phyloP scores from a whole-genome alignment of 2,888 invertebrate genomes.

The Agonopterix subpropinquella region DNA sequence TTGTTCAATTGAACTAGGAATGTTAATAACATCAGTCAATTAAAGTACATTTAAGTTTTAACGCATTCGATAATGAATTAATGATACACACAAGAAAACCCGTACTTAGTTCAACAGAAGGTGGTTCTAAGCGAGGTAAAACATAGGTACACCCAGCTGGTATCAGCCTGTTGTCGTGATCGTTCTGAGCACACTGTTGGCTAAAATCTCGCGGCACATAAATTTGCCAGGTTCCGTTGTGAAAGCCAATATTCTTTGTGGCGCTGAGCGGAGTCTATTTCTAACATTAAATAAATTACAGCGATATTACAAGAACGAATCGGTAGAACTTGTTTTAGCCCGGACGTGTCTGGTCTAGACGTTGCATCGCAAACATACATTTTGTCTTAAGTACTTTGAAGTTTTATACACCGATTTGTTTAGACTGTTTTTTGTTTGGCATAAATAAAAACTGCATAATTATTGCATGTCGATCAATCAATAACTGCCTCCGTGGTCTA shows the following conservation, averaged over 20 bases:
- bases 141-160: conserved; percentile 15
- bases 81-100: too few species aligned
- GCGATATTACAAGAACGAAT: conserved; percentile 72
- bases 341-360: conserved; percentile 55
- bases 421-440: conserved; percentile 11
- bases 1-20: too few species aligned
- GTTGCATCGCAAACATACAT: conserved; percentile 57
- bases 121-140: too few species aligned
- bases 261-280: conserved; percentile 64
- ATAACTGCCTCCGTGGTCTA: too few species aligned
- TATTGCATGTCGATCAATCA: too few species aligned
- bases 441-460: too few species aligned
- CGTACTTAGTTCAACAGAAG: not conserved
- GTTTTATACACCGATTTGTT: conserved; percentile 23
- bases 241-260: conserved; percentile 75
- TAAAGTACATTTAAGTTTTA: too few species aligned
- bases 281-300: conserved; percentile 75
- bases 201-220: conserved; percentile 66
- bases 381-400: conserved; percentile 40
- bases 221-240: conserved; percentile 70
- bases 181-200: conserved; percentile 40
- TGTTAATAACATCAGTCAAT: too few species aligned
- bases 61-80: too few species aligned
- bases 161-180: conserved; percentile 53
- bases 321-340: conserved; percentile 59